Conservation (phyloP, 37 sponge, comb jelly and placozoan species). For the Mnemiopsis leidyi region DNA sequence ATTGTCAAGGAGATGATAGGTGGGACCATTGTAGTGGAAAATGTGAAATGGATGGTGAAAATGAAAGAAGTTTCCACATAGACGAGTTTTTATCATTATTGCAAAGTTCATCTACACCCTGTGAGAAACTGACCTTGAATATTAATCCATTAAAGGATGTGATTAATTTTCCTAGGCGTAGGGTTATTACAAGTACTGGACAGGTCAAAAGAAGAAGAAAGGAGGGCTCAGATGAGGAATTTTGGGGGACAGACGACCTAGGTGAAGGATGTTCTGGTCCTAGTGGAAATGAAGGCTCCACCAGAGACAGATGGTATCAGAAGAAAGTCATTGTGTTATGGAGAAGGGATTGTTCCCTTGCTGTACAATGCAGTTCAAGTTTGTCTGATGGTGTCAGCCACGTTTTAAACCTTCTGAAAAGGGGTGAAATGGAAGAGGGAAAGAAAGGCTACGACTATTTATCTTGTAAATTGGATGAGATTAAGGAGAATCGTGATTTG, state of each 20-base stretch:
- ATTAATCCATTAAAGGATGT: not conserved
- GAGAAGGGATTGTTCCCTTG: not conserved
- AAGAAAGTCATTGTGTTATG: not conserved
- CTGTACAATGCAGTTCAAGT: not conserved
- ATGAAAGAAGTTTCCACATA: not conserved
- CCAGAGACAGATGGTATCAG: not conserved
- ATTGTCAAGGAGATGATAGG: not conserved
- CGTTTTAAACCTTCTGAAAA: not conserved
- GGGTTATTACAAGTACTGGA: not conserved
- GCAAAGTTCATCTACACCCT: not conserved
- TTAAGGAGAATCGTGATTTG: not conserved
- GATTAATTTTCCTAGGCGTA: not conserved
- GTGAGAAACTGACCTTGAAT: not conserved
- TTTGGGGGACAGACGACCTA: not conserved
- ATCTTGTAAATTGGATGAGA: not conserved
- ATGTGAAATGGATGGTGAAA: not conserved
- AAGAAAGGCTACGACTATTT: not conserved
- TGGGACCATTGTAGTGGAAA: not conserved
- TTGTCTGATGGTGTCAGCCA: not conserved
- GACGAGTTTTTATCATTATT: not conserved
- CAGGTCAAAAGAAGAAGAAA: not conserved
- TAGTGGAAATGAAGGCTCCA: not conserved
- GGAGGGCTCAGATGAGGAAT: not conserved
- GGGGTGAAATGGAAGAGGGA: not conserved
- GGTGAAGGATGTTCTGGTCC: conserved; percentile 23